These are phyloP conservation scores for Aptenodytes forsteri DNA, from an alignment of 2,113 vertebrate species.

Conservation along the genomic window DNA sequence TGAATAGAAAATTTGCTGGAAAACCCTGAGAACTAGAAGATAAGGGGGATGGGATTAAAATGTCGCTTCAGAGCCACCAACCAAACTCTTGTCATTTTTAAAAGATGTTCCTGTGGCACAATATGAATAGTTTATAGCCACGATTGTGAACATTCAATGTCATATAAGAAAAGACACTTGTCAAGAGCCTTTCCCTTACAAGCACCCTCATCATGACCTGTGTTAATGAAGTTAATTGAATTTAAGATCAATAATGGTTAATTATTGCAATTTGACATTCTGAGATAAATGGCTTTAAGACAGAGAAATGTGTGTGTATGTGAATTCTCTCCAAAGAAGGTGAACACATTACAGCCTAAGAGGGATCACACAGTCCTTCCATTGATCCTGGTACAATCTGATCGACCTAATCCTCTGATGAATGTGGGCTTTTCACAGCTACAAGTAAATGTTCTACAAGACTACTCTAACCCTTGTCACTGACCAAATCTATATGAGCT, in stretches of 20 bases:
- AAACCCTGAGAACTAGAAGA: conserved; percentile 5
- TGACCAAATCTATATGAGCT: conserved; percentile 78
- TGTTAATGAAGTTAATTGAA: conserved; percentile 99
- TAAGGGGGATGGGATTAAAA: conserved; percentile 26
- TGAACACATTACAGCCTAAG: conserved; percentile 75
- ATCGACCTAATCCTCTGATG: conserved; percentile 89
- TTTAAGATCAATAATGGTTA: conserved; percentile 98
- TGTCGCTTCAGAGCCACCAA: not conserved
- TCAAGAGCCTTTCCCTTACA: conserved; percentile 80
- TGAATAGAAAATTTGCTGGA: not conserved
- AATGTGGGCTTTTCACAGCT: conserved; percentile 85
- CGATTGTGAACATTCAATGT: conserved; percentile 57
- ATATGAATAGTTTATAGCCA: conserved; percentile 43
- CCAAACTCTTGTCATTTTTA: conserved; percentile 26
- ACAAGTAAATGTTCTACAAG: conserved; percentile 86
- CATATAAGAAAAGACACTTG: conserved; percentile 78
- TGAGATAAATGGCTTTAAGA: conserved; percentile 90
- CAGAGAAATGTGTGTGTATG: conserved; percentile 74
- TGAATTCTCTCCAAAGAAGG: conserved; percentile 75
- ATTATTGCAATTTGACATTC: conserved; percentile 99
- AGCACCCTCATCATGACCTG: conserved; percentile 84
- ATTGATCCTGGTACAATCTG: conserved; percentile 86
- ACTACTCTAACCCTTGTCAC: conserved; percentile 83
- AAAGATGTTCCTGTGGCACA: conserved; percentile 34
- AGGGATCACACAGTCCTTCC: conserved; percentile 83